A percentile compares a stretch with the other conserved stretches of the same genome.
phyloP scores from a whole-genome alignment of 2,797 vertebrate genomes.

The Potorous gilbertii region DNA sequence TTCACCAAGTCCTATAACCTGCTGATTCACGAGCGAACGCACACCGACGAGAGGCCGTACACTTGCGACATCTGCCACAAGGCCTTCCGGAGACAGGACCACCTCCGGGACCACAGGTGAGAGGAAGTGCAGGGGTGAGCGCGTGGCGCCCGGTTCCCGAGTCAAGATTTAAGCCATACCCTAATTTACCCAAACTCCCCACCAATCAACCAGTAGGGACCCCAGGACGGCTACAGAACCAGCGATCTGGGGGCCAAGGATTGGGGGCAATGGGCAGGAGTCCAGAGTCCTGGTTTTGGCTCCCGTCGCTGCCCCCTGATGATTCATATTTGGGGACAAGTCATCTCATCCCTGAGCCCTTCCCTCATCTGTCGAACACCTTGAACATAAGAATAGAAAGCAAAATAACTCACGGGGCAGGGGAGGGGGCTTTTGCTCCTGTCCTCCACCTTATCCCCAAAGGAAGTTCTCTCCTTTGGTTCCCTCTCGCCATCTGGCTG shows the following conservation, averaged over 20 bases:
- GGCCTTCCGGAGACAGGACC: constrained; percentile 94
- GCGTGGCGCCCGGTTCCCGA: neutral
- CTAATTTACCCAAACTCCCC: neutral
- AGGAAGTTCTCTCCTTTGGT: neutral
- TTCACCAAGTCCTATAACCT: constrained; percentile 96
- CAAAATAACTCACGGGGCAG: neutral
- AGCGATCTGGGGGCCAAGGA: neutral
- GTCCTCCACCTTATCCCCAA: neutral
- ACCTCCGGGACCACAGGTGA: constrained; percentile 93
- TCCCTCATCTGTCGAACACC: neutral
- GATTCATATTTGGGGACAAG: neutral
- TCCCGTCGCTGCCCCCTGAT: neutral
- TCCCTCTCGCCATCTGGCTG: neutral
- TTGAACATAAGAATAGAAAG: neutral
- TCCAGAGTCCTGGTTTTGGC: neutral
- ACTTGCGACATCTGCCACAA: constrained; percentile 96
- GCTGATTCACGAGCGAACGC: constrained; percentile 93
- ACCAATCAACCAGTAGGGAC: neutral
- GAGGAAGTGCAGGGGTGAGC: neutral
- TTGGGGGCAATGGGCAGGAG: neutral
- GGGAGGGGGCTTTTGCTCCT: neutral
- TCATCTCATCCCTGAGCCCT: neutral
- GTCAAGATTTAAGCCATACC: neutral
- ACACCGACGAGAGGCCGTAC: constrained; percentile 93
- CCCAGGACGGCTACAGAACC: neutral